Evolutionary conservation across 2,888 invertebrate species (phyloP).

Genomic region (Apocheima hispidaria): DNA sequence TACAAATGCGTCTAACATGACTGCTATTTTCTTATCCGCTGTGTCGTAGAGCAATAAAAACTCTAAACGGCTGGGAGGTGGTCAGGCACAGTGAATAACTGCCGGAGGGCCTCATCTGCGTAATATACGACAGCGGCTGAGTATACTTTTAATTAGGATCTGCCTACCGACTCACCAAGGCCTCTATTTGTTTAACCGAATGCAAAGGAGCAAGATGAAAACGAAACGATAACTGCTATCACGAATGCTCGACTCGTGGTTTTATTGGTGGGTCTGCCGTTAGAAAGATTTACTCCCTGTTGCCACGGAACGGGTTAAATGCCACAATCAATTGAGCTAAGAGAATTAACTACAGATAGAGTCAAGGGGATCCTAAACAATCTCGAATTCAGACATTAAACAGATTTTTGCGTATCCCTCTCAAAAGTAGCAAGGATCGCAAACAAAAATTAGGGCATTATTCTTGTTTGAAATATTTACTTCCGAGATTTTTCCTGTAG

Average conservation of each 20-base stretch:
- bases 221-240: constrained; percentile 70
- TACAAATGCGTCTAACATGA: neutral
- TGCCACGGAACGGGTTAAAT: constrained; percentile 66
- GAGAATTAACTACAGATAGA: constrained; percentile 63
- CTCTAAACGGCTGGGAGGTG: constrained; percentile 73
- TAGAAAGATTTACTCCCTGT: constrained; percentile 74
- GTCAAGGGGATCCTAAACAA: constrained; percentile 53
- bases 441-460: constrained; percentile 30
- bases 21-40: constrained; percentile 22
- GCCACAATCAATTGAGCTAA: constrained; percentile 70
- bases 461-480: constrained; percentile 47
- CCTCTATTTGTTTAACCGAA: constrained; percentile 80
- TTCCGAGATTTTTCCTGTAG: constrained; percentile 52
- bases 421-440: constrained; percentile 38
- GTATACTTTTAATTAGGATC: constrained; percentile 82
- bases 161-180: constrained; percentile 71
- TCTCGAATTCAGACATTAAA: constrained; percentile 30
- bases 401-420: neutral
- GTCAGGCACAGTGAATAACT: constrained; percentile 69
- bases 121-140: constrained; percentile 74
- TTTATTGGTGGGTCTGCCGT: constrained; percentile 73
- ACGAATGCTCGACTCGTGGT: constrained; percentile 64
- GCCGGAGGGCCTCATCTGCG: constrained; percentile 69
- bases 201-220: constrained; percentile 68
- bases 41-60: constrained; percentile 59